Conservation (phyloP, 1,140 invertebrate species). For the Episyrphus balteatus region DNA sequence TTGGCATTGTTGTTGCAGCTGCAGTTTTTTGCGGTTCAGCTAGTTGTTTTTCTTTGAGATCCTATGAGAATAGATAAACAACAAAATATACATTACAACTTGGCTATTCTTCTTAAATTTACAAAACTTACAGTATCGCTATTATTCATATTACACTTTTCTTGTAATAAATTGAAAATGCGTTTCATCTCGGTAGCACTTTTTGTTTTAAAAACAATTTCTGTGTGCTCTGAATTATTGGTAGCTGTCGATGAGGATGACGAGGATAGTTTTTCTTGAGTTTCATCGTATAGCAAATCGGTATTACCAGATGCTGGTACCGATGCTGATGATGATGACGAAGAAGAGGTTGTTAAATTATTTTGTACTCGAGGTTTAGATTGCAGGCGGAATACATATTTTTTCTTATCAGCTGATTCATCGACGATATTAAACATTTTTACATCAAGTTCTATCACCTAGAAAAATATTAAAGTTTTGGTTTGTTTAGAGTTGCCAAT, state of each 20-base stretch:
- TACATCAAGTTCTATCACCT: constrained; percentile 36
- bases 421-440: constrained; percentile 34
- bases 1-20: constrained; percentile 35
- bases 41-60: constrained; percentile 39
- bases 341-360: too few relatives aligned
- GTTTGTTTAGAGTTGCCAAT: not conserved
- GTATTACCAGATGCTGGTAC: constrained; percentile 23
- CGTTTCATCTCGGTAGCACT: constrained; percentile 32
- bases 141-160: constrained; percentile 32
- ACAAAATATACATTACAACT: not conserved
- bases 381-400: constrained; percentile 33
- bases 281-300: constrained; percentile 28
- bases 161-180: constrained; percentile 28
- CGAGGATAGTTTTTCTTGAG: constrained; percentile 17
- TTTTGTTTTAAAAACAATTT: constrained; percentile 32
- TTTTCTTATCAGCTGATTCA: constrained; percentile 33
- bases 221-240: constrained; percentile 21
- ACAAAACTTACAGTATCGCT: constrained; percentile 22
- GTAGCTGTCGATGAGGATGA: constrained; percentile 14
- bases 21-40: constrained; percentile 47
- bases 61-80: constrained; percentile 1
- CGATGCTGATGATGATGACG: too few relatives aligned
- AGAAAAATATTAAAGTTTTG: not conserved
- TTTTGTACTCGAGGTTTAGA: constrained; percentile 24
- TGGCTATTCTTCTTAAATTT: not conserved